phyloP scores from a whole-genome alignment of 2,888 invertebrate species.

The Drosophila mercatorum region DNA sequence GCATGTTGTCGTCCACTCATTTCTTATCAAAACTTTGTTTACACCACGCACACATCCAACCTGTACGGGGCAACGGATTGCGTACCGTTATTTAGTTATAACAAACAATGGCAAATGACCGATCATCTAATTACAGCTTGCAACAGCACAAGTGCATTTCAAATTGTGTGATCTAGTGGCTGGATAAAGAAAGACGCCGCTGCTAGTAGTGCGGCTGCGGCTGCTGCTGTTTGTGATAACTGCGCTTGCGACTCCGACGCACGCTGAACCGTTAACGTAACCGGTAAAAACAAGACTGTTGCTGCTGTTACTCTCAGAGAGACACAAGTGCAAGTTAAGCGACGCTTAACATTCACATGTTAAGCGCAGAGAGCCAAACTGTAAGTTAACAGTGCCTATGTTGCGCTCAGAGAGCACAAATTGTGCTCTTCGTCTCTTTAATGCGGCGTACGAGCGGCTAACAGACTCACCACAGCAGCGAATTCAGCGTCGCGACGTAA shows the following conservation, averaged over 20 bases:
- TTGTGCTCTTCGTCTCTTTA: constrained; percentile 23
- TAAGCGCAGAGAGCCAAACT: constrained; percentile 32
- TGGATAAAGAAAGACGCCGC: constrained; percentile 20
- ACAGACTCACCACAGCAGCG: constrained; percentile 32
- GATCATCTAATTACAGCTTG: constrained; percentile 16
- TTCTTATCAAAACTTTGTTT: constrained; percentile 50
- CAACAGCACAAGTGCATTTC: constrained; percentile 21
- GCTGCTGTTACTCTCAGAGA: constrained; percentile 55
- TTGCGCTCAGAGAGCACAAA: constrained; percentile 30
- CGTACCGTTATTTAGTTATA: constrained; percentile 15
- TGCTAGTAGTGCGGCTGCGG: constrained; percentile 18
- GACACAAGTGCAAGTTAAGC: constrained; percentile 37
- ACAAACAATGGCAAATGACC: constrained; percentile 17
- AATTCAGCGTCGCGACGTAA: constrained; percentile 24
- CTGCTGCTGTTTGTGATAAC: constrained; percentile 30
- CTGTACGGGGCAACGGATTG: constrained; percentile 8
- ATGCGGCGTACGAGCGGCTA: constrained; percentile 2
- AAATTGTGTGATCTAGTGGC: constrained; percentile 10
- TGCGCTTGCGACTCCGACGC: constrained; percentile 45
- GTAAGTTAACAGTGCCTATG: constrained; percentile 20
- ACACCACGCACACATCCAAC: constrained; percentile 26
- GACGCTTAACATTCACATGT: constrained; percentile 43
- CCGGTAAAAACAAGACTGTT: constrained; percentile 63
- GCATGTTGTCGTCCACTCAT: constrained; percentile 32
- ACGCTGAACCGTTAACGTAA: constrained; percentile 49